A percentile compares a stretch with the other conserved stretches of the same genome.
These are phyloP conservation scores for Oreotragus oreotragus DNA, from an alignment of 2,113 vertebrate species.

Conservation along the genomic window DNA sequence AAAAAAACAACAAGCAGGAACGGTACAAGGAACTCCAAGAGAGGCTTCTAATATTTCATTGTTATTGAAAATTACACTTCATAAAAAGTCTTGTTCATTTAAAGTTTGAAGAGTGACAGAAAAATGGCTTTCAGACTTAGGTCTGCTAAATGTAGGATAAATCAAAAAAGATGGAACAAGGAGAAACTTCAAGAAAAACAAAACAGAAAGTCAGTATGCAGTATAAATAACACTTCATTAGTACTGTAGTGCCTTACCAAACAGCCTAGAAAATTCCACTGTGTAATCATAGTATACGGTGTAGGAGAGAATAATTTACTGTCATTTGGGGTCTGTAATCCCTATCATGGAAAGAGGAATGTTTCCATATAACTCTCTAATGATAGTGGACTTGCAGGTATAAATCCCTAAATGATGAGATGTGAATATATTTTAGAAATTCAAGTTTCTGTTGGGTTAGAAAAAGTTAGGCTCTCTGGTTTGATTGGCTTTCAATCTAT, in stretches of 20 bases:
- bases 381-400: slow-evolving; percentile 73
- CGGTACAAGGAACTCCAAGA: slow-evolving; percentile 2
- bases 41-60: slow-evolving; percentile 66
- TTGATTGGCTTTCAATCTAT: not conserved
- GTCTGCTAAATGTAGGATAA: slow-evolving; percentile 68
- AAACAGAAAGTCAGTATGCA: slow-evolving; percentile 57
- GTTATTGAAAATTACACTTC: slow-evolving; percentile 76
- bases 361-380: slow-evolving; percentile 75
- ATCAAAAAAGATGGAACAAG: slow-evolving; percentile 66
- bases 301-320: slow-evolving; percentile 65
- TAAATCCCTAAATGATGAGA: slow-evolving; percentile 71
- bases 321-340: slow-evolving; percentile 53
- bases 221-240: slow-evolving; percentile 73
- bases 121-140: slow-evolving; percentile 60
- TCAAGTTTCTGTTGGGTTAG: slow-evolving; percentile 44
- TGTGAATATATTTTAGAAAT: slow-evolving; percentile 68
- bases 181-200: slow-evolving; percentile 70
- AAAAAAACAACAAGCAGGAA: not conserved
- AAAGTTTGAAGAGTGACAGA: slow-evolving; percentile 65
- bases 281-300: not conserved
- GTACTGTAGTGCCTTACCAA: slow-evolving; percentile 4
- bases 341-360: slow-evolving; percentile 47
- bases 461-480: slow-evolving; percentile 27
- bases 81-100: slow-evolving; percentile 70
- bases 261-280: slow-evolving; percentile 54